Conservation (phyloP, 2,888 invertebrate species). For the Empis stercorea region DNA sequence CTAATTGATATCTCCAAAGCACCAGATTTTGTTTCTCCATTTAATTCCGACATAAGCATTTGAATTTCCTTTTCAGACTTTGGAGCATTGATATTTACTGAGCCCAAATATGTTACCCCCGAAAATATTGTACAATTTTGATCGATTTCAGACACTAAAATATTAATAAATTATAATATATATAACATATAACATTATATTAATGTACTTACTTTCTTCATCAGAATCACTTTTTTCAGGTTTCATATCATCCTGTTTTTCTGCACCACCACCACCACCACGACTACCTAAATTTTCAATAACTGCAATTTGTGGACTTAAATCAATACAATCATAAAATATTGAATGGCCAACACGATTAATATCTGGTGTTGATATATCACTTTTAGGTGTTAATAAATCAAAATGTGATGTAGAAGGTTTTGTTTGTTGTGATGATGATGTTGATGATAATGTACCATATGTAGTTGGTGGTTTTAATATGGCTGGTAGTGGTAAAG, state of each 20-base stretch:
- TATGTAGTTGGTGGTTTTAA: conserved; percentile 9
- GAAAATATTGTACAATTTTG: conserved; percentile 86
- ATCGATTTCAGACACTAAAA: conserved; percentile 62
- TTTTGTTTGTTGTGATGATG: conserved; percentile 15
- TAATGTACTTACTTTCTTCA: conserved; percentile 48
- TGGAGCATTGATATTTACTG: conserved; percentile 81
- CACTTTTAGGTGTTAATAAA: conserved; percentile 16
- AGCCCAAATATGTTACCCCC: conserved; percentile 85
- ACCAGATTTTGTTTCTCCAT: conserved; percentile 48
- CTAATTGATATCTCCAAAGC: conserved; percentile 85
- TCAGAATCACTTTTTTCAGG: conserved; percentile 54
- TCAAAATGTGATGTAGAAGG: conserved; percentile 13
- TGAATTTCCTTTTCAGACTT: conserved; percentile 88
- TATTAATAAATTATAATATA: background rate
- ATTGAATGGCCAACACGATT: conserved; percentile 36
- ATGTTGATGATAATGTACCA: conserved; percentile 17
- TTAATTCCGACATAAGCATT: conserved; percentile 82
- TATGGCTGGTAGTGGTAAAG: conserved; percentile 1
- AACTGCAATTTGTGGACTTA: conserved; percentile 13
- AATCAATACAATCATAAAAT: conserved; percentile 35
- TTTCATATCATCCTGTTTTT: conserved; percentile 71
- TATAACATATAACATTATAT: background rate
- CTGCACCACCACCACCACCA: conserved; percentile 28
- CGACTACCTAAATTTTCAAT: too few species aligned
- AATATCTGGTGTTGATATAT: conserved; percentile 25